Conservation (phyloP, 2,888 invertebrate species). For the Plagodis pulveraria region DNA sequence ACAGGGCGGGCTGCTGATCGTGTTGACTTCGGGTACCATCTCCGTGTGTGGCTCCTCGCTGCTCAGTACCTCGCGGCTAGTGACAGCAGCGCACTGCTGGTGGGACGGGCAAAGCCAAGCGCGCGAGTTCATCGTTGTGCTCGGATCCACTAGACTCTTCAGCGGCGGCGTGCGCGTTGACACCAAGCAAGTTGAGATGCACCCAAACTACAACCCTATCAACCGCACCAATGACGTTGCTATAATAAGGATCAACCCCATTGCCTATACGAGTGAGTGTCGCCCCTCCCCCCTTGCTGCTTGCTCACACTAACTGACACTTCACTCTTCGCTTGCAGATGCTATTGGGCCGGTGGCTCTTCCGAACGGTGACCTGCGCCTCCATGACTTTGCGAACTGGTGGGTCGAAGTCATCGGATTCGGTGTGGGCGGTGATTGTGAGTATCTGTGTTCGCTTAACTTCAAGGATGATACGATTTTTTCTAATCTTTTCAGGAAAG, state of each 20-base stretch:
- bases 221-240: slow-evolving; percentile 46
- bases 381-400: slow-evolving; percentile 3
- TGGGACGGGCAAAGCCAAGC: slow-evolving; percentile 46
- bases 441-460: no score
- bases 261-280: slow-evolving; percentile 46
- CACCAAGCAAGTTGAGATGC: slow-evolving; percentile 43
- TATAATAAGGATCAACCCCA: slow-evolving; percentile 33
- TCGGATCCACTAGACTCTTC: slow-evolving; percentile 47
- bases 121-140: slow-evolving; percentile 47
- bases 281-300: no score
- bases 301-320: background rate
- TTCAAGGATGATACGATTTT: no score
- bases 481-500: no score
- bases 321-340: slow-evolving; percentile 39
- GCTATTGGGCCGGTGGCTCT: slow-evolving; percentile 50
- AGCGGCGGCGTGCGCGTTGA: slow-evolving; percentile 44
- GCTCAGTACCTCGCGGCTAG: slow-evolving; percentile 43
- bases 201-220: slow-evolving; percentile 39
- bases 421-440: no score
- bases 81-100: slow-evolving; percentile 59
- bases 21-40: slow-evolving; percentile 42
- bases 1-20: slow-evolving; percentile 43
- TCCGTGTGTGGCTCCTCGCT: slow-evolving; percentile 49
- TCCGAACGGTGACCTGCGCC: slow-evolving; percentile 44
- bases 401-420: no score